These are phyloP conservation scores for Neolamprologus cancellatus DNA, from an alignment of 2,113 vertebrate species.

Conservation along the genomic window DNA sequence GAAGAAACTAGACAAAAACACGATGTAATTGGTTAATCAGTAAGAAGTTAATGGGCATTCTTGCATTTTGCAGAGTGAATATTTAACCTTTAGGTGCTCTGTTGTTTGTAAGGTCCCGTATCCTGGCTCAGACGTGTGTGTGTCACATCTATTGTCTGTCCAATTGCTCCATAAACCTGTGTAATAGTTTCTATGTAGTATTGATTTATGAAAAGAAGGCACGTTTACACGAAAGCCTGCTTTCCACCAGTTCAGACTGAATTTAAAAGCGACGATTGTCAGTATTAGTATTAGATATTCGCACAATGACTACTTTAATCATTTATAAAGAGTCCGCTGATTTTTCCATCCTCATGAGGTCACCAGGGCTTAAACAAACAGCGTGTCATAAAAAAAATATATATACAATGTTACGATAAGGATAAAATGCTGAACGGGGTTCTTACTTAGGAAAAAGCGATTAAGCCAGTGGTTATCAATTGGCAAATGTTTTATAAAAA, in stretches of 20 bases:
- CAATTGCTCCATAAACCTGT: neutral
- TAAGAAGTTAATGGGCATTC: neutral
- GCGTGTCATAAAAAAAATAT: neutral
- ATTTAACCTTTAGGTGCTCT: slow-evolving; percentile 4
- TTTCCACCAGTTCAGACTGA: neutral
- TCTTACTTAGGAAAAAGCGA: neutral
- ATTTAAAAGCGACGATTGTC: neutral
- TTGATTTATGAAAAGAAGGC: neutral
- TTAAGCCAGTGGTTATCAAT: neutral
- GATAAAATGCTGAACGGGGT: neutral
- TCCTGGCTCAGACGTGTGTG: neutral
- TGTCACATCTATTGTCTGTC: neutral
- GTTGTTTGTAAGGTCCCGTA: neutral
- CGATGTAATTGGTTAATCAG: neutral
- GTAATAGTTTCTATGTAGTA: neutral
- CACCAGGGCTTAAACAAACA: neutral
- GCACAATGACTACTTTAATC: neutral
- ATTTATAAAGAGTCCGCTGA: neutral
- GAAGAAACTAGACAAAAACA: neutral
- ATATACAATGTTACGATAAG: neutral
- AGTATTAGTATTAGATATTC: neutral
- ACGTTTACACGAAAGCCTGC: neutral
- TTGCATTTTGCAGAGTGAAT: neutral
- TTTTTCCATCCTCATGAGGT: neutral
- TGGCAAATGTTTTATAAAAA: neutral